Conservation (phyloP, 2,888 invertebrate genomes). For the Branchellion lobata region DNA sequence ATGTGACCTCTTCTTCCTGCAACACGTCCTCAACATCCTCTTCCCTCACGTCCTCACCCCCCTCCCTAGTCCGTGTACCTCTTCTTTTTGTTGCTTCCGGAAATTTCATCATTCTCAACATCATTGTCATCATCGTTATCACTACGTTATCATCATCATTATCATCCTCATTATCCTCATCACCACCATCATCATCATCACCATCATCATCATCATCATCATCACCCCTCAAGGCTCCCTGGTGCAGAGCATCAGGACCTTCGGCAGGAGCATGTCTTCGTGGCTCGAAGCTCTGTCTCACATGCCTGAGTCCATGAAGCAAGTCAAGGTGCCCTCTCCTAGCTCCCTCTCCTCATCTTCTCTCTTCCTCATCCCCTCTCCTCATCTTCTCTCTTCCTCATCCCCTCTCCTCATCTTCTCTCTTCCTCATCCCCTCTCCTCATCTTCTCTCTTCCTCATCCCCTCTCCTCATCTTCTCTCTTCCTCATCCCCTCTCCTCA, state of each 20-base stretch:
- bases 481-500: no score
- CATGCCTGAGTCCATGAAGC: slow-evolving; percentile 77
- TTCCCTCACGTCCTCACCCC: slow-evolving; percentile 93
- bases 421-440: no score
- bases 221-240: slow-evolving; percentile 68
- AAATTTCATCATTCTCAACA: no score
- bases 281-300: slow-evolving; percentile 80
- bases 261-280: slow-evolving; percentile 83
- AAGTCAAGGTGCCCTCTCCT: slow-evolving; percentile 81
- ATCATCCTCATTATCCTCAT: slow-evolving; percentile 65
- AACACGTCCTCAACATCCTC: slow-evolving; percentile 89
- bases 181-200: slow-evolving; percentile 76
- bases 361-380: no score
- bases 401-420: no score
- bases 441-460: no score
- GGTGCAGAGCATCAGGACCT: slow-evolving; percentile 87
- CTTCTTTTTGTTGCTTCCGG: background rate
- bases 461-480: no score
- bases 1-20: slow-evolving; percentile 88
- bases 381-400: no score
- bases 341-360: background rate
- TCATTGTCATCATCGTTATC: slow-evolving; percentile 66
- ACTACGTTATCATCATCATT: slow-evolving; percentile 69
- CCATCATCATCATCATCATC: no score
- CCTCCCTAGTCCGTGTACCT: slow-evolving; percentile 76